Evolutionary conservation across 1,140 invertebrate species (phyloP), one percentile per base, ranked within the genome.

Genomic region (Zaprionus camerounensis): DNA sequence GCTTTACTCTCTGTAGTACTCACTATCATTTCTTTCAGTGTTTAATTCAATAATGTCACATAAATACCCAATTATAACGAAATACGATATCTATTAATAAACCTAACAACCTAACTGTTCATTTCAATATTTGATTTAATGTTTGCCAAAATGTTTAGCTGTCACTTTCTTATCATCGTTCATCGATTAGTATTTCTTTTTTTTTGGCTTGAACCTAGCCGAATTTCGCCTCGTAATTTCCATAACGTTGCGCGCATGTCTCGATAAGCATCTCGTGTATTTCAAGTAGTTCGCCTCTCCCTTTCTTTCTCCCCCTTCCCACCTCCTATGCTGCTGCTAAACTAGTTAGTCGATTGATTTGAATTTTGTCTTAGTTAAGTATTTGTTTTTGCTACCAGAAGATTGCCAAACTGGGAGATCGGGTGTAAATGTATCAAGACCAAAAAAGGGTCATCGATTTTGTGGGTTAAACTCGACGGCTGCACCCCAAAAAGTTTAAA

Each of bases 391-490:
- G 61, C 56, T 36, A 51, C 38, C 44, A 51, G 17, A 22, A 51
- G 46, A 24, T 51, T 7, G 46, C 46, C 46, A 51, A 22, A 51
- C 11, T 13, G 12, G 46, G 20, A 66, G 44, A 71, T 77, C 69
- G 80, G 83, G 83, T 79, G 77, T 64, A 64, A 79, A 79, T 76
- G 59, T 61, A 61, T 51, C 41, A 59, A 61, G 20, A 5, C 81
- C 84, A 84, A 87, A 88, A 80, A 83, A 74, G 83, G 84, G 77
- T 46, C 71, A 72, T 28, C 53, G 55, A 72, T 55, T 53, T 58
- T 57, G 22, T 61, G 63, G 28, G 64, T 66, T 66, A 31, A 56
- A 57, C 73, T 67, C 46, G 51, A 66, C 58, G 59, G 68, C 73
- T 76, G 68, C 73, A 71, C 73, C 73, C 73, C 26, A 51, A 17